phyloP scores from a whole-genome alignment of 2,113 vertebrate species.

The Nanorana parkeri region DNA sequence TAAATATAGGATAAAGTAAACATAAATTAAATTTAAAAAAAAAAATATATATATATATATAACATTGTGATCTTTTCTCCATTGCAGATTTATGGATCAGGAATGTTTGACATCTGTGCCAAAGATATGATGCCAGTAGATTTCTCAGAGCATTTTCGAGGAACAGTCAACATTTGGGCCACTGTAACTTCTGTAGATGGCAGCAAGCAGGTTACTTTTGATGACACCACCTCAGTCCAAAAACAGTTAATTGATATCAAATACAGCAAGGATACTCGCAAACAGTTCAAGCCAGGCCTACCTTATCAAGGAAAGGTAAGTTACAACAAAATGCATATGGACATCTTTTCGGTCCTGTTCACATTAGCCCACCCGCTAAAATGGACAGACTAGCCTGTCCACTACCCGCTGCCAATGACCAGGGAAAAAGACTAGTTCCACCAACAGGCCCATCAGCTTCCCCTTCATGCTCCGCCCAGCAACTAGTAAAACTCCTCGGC shows the following conservation, averaged over 20 bases:
- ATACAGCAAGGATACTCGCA: slow-evolving; percentile 89
- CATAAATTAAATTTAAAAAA: too few relatives aligned
- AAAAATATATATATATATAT: too few relatives aligned
- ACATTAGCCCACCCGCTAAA: too few relatives aligned
- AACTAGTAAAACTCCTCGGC: too few relatives aligned
- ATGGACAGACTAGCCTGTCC: too few relatives aligned
- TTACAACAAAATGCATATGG: neutral
- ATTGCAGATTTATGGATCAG: slow-evolving; percentile 83
- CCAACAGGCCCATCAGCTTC: too few relatives aligned
- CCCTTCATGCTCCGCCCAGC: too few relatives aligned
- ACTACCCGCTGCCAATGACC: too few relatives aligned
- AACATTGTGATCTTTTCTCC: neutral
- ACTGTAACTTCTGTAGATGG: slow-evolving; percentile 82
- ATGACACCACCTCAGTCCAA: slow-evolving; percentile 88
- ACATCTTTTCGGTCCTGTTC: too few relatives aligned
- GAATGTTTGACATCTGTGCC: slow-evolving; percentile 85
- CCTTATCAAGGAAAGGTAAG: slow-evolving; percentile 89
- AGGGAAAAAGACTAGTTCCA: too few relatives aligned
- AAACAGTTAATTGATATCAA: slow-evolving; percentile 92
- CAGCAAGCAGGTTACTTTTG: slow-evolving; percentile 84
- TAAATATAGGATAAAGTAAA: too few relatives aligned
- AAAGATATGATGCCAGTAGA: slow-evolving; percentile 91
- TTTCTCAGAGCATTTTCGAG: slow-evolving; percentile 89
- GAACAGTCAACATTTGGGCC: slow-evolving; percentile 88
- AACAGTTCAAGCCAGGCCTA: slow-evolving; percentile 92